Conservation (phyloP, 2,797 vertebrate species). For the Myotis pilosus region DNA sequence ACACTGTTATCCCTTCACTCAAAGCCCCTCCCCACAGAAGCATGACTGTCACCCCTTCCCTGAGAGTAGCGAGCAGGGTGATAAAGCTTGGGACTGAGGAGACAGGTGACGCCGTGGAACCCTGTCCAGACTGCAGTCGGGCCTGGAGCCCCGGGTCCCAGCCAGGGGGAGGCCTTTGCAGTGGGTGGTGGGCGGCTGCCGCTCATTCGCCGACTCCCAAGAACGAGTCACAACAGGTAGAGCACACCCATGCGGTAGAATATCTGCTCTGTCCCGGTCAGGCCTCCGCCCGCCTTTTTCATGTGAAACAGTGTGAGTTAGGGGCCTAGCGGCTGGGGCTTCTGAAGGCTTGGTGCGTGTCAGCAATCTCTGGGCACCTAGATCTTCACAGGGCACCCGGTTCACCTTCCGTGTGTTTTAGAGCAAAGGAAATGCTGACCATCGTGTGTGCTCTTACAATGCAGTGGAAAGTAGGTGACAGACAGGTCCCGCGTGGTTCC, state of each 20-base stretch:
- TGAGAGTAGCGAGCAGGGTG: neutral
- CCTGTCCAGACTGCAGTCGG: rapidly evolving
- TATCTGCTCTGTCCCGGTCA: too few relatives aligned
- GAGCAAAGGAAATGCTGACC: neutral
- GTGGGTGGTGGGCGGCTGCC: neutral
- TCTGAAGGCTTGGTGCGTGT: neutral
- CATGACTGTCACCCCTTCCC: neutral
- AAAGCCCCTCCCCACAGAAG: neutral
- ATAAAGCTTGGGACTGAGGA: neutral
- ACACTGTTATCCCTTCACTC: rapidly evolving
- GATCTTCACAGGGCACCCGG: rapidly evolving
- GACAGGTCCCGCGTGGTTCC: neutral
- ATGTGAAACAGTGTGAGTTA: neutral
- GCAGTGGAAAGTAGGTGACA: neutral
- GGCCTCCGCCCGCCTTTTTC: too few relatives aligned
- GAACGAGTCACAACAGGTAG: too few relatives aligned
- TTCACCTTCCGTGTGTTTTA: neutral
- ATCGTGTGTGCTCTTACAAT: slow-evolving; percentile 38
- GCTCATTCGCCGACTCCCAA: rapidly evolving
- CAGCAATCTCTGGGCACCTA: neutral
- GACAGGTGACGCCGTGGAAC: rapidly evolving
- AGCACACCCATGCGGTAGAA: rapidly evolving
- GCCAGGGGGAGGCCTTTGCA: neutral
- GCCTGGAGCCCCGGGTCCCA: neutral
- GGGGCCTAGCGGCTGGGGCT: neutral